These are phyloP conservation scores for Dichetophora obliterata DNA, from an alignment of 2,888 invertebrate species.

Conservation along the genomic window DNA sequence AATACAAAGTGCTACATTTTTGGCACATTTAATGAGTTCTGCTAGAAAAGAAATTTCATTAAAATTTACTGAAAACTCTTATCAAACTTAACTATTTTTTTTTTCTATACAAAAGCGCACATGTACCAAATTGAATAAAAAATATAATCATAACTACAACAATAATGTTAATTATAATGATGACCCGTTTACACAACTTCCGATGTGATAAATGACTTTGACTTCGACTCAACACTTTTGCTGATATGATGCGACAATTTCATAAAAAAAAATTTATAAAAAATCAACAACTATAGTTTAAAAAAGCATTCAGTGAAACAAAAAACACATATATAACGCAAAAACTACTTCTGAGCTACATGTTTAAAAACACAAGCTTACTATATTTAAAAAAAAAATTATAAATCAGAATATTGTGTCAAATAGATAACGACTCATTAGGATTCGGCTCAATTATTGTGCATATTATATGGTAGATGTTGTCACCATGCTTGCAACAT, in stretches of 20 bases:
- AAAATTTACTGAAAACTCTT: too few relatives aligned
- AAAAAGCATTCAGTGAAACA: background rate
- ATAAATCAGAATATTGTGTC: slow-evolving; percentile 25
- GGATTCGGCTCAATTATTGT: background rate
- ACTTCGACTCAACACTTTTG: slow-evolving; percentile 10
- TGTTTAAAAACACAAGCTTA: background rate
- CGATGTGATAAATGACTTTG: slow-evolving; percentile 58
- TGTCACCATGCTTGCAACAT: background rate
- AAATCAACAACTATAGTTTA: background rate
- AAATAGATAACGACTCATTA: slow-evolving; percentile 16
- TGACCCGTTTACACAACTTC: slow-evolving; percentile 60
- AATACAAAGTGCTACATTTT: too few relatives aligned
- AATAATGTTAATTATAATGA: slow-evolving; percentile 17
- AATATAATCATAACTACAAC: background rate
- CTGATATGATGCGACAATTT: slow-evolving; percentile 18
- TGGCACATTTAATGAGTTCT: too few relatives aligned
- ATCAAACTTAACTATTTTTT: too few relatives aligned
- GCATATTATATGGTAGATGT: background rate
- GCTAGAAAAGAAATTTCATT: too few relatives aligned
- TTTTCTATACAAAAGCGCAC: too few relatives aligned
- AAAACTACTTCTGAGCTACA: too few relatives aligned
- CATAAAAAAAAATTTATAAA: background rate
- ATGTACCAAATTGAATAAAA: background rate
- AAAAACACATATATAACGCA: background rate
- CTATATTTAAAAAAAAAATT: background rate